Conservation (phyloP, 2,888 invertebrate genomes). For the Hedya salicella region DNA sequence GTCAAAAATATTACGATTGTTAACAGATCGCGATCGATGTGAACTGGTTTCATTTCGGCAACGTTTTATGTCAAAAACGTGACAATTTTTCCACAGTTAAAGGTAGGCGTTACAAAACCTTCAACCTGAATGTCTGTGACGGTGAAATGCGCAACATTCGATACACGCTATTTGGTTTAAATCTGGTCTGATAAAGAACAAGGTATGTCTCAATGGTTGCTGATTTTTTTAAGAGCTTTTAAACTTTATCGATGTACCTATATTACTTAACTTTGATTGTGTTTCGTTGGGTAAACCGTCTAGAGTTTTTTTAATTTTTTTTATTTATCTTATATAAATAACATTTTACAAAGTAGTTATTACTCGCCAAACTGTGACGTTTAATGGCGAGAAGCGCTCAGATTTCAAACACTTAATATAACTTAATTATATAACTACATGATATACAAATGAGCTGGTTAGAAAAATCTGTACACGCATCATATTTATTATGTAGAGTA, state of each 20-base stretch:
- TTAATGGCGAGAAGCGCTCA: no score
- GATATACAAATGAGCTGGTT: no score
- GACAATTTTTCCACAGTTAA: slow-evolving; percentile 35
- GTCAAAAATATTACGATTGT: slow-evolving; percentile 22
- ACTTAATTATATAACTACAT: no score
- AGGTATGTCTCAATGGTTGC: slow-evolving; percentile 12
- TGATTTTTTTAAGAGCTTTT: slow-evolving; percentile 13
- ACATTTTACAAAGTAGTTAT: no score
- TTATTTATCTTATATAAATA: no score
- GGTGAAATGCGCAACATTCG: slow-evolving; percentile 29
- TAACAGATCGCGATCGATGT: slow-evolving; percentile 12
- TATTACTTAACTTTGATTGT: neutral
- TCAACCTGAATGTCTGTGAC: slow-evolving; percentile 12
- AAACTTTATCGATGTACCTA: neutral
- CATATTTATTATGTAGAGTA: no score
- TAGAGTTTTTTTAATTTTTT: no score
- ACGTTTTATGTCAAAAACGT: slow-evolving; percentile 32
- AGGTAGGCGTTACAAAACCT: slow-evolving; percentile 32
- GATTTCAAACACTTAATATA: no score
- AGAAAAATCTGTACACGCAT: no score
- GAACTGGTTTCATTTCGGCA: slow-evolving; percentile 34
- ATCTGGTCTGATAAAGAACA: slow-evolving; percentile 22
- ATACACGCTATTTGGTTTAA: slow-evolving; percentile 25
- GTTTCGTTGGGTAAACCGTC: neutral
- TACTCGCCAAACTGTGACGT: no score